These are phyloP conservation scores for Druon quercuslanigerum DNA, from an alignment of 1,140 invertebrate species.

Conservation along the genomic window DNA sequence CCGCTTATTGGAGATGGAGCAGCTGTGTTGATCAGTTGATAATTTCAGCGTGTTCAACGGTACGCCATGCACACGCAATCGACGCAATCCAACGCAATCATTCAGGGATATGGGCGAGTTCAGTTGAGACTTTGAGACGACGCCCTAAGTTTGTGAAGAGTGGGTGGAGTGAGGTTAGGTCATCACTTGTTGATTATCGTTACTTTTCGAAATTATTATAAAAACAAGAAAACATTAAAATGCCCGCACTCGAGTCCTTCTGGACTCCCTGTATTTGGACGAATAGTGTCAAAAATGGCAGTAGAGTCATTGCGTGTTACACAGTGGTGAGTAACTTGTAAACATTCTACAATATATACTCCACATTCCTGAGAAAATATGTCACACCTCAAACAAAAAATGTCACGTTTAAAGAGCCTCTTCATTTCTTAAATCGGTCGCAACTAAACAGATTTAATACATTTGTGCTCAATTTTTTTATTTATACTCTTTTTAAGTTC, in stretches of 20 bases:
- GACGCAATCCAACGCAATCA: neutral
- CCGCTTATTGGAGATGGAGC: too few relatives aligned
- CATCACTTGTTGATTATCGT: constrained; percentile 13
- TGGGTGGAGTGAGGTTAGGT: constrained; percentile 33
- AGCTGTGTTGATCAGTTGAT: too few relatives aligned
- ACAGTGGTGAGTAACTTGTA: constrained; percentile 76
- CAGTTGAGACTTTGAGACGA: constrained; percentile 41
- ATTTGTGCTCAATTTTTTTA: too few relatives aligned
- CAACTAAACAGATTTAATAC: too few relatives aligned
- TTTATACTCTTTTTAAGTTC: too few relatives aligned
- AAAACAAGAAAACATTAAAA: constrained; percentile 66
- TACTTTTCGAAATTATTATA: neutral
- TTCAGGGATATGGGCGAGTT: too few relatives aligned
- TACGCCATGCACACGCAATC: too few relatives aligned
- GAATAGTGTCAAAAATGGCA: constrained; percentile 84
- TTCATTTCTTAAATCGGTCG: neutral
- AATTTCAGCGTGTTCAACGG: too few relatives aligned
- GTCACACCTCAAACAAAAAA: neutral
- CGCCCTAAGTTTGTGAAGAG: constrained; percentile 47
- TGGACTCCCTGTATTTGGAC: constrained; percentile 93
- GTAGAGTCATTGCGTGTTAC: constrained; percentile 85
- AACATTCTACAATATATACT: neutral
- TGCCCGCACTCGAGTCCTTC: constrained; percentile 86
- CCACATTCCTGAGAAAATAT: neutral
- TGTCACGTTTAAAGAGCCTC: neutral